Evolutionary conservation across 2,113 vertebrate species (phyloP), one percentile per base, ranked within the genome.

Genomic region (Clarias macrocephalus): DNA sequence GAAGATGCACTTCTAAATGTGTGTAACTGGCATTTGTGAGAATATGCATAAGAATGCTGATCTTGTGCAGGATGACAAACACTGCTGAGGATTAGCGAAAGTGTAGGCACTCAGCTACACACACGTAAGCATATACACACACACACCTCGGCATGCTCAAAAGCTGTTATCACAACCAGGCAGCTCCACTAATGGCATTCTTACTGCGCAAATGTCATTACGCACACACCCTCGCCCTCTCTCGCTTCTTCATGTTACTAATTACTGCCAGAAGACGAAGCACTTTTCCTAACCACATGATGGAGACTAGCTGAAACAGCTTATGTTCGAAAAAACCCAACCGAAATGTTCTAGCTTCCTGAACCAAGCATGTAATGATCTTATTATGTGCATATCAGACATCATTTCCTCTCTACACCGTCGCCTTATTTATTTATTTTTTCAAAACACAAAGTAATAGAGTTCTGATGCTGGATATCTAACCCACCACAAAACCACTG

Each of bases 121-220:
- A 33, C 48, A 48, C 48, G 48, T 48, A 48, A 48, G 48, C 48
- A 48, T 10, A 63, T 42, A 16, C 79, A 62, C 70, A 63, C 80
- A 83, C 86, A 75, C 42, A 82, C 19, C 54, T 72, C 73, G 33
- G 54, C 70, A 66, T 83, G 62, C 86, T 88, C 80, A 89, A 79
- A 86, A 28, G 73, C 75, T 68, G 85, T 86, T 86, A 89, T 89
- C 85, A 73, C 85, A 86, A 63, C 54, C 66, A 89, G 73, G 85
- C 88, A 89, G 85, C 85, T 76, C 77, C 56, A 63, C 72, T 89
- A 89, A 89, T 86, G 81, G 76, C 82, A 80, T 82, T 82, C 80
- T 66, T 82, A 77, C 83, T 77, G 62, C 75, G 60, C 57, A 88
- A 86, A 86, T 79, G 85, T 80, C 85, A 80, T 86, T 86, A 80